Evolutionary conservation across 2,113 vertebrate species (phyloP), one percentile per base, ranked within the genome.

Genomic region (Tor tambroides): DNA sequence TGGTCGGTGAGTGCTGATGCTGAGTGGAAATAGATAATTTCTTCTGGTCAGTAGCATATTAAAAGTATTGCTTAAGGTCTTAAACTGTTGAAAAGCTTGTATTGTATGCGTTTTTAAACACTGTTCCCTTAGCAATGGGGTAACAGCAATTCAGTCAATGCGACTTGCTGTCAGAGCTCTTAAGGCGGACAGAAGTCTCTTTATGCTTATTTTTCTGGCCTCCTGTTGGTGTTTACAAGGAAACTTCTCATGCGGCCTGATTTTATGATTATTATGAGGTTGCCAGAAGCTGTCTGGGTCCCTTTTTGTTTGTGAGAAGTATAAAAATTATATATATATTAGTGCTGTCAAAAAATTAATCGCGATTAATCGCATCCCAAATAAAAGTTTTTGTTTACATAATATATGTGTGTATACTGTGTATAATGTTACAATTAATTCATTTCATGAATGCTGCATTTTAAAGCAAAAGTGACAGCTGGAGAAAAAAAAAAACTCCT

Each of bases 101-200:
- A 30, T 30, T 49, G 61, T 49, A 26, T 46, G 38, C 5, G 7
- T 72, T 46, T 75, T 46, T n/a, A 15, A 75, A 75, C 10, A 46
- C 12, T n/a, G 35, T 77, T 51, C 26, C 26, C 46, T 77, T 51
- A 51, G 75, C 75, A 51, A 17, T 49, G n/a, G 46, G n/a, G 15
- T 19, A 77, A 59, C 77, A 79, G 77, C 17, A 32, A 59, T 80
- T 80, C 30, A 59, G 49, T 80, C 51, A 80, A 21, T 80, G 77
- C 59, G 77, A 4, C 19, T 59, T 23, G 28, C 28, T 79, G 76
- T 51, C 4, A 23, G 54, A 32, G 79, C 79, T 63, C 56, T 63
- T 19, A 67, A 46, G 67, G 59, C 59, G 6, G 49, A 82, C 59
- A 30, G 61, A 82, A 65, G 23, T 82, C 38, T 82, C 59, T 82